These are phyloP conservation scores for Oxyteleia sp. DNA, from an alignment of 2,888 invertebrate species.

Conservation along the genomic window DNA sequence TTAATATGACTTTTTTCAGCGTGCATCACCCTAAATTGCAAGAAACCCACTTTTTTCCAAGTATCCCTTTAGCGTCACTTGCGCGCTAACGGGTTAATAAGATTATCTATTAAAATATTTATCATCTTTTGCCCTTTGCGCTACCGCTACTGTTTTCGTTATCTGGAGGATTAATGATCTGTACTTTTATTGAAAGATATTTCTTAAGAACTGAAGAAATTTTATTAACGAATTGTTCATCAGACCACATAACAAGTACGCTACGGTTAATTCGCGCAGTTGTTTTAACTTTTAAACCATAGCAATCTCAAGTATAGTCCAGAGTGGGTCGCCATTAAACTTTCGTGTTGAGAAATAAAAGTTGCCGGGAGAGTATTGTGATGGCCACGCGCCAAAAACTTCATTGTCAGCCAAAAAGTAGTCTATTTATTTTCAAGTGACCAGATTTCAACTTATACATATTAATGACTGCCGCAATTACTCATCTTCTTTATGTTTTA, in stretches of 20 bases:
- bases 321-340: conserved; percentile 52
- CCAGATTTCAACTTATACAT: conserved; percentile 42
- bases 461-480: conserved; percentile 24
- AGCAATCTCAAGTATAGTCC: conserved; percentile 36
- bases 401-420: conserved; percentile 55
- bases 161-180: conserved; percentile 5
- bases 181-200: conserved; percentile 6
- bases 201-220: conserved; percentile 40
- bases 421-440: conserved; percentile 46
- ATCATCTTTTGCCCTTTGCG: neutral
- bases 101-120: neutral
- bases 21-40: too few species aligned
- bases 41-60: too few species aligned
- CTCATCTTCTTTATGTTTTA: conserved; percentile 13
- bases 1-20: too few species aligned
- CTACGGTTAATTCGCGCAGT: conserved; percentile 40
- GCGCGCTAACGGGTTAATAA: too few species aligned
- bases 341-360: conserved; percentile 64
- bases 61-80: too few species aligned
- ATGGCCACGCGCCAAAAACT: conserved; percentile 56
- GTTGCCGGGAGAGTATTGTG: conserved; percentile 45
- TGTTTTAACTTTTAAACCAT: conserved; percentile 57
- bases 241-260: conserved; percentile 44
- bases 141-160: too few species aligned
- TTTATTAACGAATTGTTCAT: conserved; percentile 53